Conservation (phyloP, 2,113 vertebrate species). For the Psammodynastes pulverulentus region DNA sequence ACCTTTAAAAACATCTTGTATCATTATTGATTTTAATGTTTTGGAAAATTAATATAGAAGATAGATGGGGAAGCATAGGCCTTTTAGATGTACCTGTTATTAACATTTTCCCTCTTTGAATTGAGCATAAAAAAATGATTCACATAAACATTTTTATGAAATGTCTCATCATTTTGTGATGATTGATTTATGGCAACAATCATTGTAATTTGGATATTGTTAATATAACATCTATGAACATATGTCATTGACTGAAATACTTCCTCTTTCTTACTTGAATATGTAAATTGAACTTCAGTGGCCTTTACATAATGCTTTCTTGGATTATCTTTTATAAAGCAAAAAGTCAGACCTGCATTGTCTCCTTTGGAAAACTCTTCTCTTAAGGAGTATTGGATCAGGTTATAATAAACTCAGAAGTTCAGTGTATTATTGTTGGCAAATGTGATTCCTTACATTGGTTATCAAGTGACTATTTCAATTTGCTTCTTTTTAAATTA, state of each 20-base stretch:
- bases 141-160: neutral
- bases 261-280: neutral
- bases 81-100: neutral
- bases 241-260: neutral
- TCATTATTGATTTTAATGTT: constrained; percentile 1
- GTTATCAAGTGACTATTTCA: neutral
- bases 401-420: neutral
- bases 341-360: neutral
- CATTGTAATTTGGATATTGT: neutral
- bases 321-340: neutral
- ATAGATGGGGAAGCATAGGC: neutral
- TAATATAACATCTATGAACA: neutral
- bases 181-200: neutral
- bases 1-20: neutral
- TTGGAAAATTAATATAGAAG: neutral
- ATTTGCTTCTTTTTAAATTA: neutral
- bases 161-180: neutral
- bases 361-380: neutral
- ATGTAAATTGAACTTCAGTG: neutral
- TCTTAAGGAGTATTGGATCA: neutral
- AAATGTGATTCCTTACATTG: neutral
- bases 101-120: constrained; percentile 9
- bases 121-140: neutral
- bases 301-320: neutral
- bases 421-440: neutral